Base-by-base conservation (phyloP, 2,888 invertebrate species). In the Tuta absoluta region DNA sequence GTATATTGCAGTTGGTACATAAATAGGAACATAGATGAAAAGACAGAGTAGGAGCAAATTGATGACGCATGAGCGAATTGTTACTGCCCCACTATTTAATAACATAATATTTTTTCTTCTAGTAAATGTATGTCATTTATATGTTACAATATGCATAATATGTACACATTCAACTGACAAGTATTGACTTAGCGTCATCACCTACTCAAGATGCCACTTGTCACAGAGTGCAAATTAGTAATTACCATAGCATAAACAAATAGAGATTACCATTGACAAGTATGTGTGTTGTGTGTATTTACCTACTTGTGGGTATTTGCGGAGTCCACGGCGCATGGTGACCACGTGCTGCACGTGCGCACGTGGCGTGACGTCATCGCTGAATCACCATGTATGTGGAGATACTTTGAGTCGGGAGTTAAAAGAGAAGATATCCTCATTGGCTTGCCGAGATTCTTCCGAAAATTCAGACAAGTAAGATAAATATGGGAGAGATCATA, bases 281-380 rank as follows among this genome's bases (percentile, higher is more conserved):
- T 48, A 62, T 62, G 53, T 60, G 49, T 59, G 33, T 45, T 45
- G 45, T 45, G 45, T 45, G 45, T 45, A 45, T 14, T 14, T 41
- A 14, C n/a, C n/a, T 45, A 45, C 45, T 45, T 45, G 45, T 17
- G 45, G n/a, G 14, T 53, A 64, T 58, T 56, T 56, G 56, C 56
- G 24, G 28, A 33, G 51, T 51, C 51, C 65, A 68, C 67, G 72
- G 67, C 73, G 72, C 72, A 73, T 74, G 73, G 71, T 56, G 67
- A 71, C 72, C 81, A 81, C 81, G 79, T 48, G 41, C 38, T 48
- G 41, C 45, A 28, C 17, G 10, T 14, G 45, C 37, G 41, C 56
- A 56, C 41, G 56, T 62, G 62, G 70, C 69, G 69, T 77, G 70
- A 75, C 69, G 72, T 77, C 77, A 76, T 65, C 64, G 41, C 51